phyloP scores from a whole-genome alignment of 30 jellyfish, hydroid and myxozoan genomes.

The Mastigias papua region DNA sequence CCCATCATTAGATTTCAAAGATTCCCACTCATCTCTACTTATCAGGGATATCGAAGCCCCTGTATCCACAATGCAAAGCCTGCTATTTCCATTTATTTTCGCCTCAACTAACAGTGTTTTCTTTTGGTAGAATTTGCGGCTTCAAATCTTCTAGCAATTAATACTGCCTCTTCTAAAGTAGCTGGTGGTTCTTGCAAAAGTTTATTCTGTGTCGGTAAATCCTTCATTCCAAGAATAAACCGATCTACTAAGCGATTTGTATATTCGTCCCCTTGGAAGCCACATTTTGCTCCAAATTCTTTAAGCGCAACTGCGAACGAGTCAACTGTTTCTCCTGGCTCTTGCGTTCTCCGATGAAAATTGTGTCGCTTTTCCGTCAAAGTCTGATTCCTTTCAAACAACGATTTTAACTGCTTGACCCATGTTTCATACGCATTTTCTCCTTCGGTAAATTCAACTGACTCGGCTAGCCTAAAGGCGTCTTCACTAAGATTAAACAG shows the following conservation, averaged over 20 bases:
- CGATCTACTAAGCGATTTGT: conserved; percentile 19
- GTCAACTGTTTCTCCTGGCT: conserved; percentile 51
- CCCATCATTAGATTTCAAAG: too few relatives aligned
- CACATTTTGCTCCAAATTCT: conserved; percentile 44
- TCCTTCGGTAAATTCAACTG: conserved; percentile 8
- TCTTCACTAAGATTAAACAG: conserved; percentile 49
- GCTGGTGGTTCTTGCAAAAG: conserved; percentile 51
- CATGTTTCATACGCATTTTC: conserved; percentile 13
- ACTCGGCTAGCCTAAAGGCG: conserved; percentile 42
- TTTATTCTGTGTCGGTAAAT: conserved; percentile 22
- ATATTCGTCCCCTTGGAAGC: conserved; percentile 41
- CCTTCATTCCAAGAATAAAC: conserved; percentile 33
- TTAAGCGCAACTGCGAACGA: conserved; percentile 39
- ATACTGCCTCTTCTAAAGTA: conserved; percentile 40
- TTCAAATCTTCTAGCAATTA: conserved; percentile 43
- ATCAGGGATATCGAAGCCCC: too few relatives aligned
- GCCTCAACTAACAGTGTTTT: too few relatives aligned
- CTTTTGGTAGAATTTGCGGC: conserved; percentile 22
- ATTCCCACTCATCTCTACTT: background rate
- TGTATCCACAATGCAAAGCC: too few relatives aligned
- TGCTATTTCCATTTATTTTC: too few relatives aligned
- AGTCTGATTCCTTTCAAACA: conserved; percentile 46
- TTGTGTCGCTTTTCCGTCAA: conserved; percentile 40
- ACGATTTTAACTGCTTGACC: conserved; percentile 13
- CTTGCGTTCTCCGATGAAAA: conserved; percentile 25